Evolutionary conservation across 2,888 invertebrate species (phyloP), one percentile per base, ranked within the genome.

Genomic region (Parelbella ahira): DNA sequence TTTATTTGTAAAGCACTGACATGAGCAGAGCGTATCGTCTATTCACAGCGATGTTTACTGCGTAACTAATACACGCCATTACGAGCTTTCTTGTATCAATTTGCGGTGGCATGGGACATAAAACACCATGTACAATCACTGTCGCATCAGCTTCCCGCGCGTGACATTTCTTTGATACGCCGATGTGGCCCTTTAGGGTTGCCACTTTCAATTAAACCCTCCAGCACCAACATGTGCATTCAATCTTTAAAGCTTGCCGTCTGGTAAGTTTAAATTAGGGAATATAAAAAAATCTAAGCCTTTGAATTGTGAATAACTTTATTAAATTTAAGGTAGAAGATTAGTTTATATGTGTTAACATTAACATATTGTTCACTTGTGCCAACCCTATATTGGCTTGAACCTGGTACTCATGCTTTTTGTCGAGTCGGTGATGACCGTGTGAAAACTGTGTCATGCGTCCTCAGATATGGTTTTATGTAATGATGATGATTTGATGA

Each of bases 101-200:
- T 39, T 32, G 25, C 32, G 18, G 38, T 23, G 38, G 38, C 38
- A 18, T 7, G 2, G 21, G 18, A 11, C 30, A 18, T 39, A 32
- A 39, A 39, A 32, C 20, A 13, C 30, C 44, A 33, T 37, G 44
- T 29, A 39, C 30, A 32, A 42, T 29, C 41, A 30, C 21, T n/a
- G 29, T 28, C 28, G 10, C 44, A 13, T 24, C 38, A 36, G 11
- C 11, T 12, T 13, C 28, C 13, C 13, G 28, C 45, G 49, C 48
- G 51, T 53, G 56, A 58, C 56, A 55, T 54, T 56, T 53, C 50
- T 58, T 59, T 55, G 55, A 56, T 50, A 32, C 37, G 50, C 56
- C 56, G 55, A 33, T n/a, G n/a, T 32, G 8, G 20, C 6, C 8
- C 13, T 12, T 20, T 32, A 41, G 32, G 39, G 38, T 8, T 38